Evolutionary conservation across 2,888 invertebrate species (phyloP).

Genomic region (Anarsia innoxiella): DNA sequence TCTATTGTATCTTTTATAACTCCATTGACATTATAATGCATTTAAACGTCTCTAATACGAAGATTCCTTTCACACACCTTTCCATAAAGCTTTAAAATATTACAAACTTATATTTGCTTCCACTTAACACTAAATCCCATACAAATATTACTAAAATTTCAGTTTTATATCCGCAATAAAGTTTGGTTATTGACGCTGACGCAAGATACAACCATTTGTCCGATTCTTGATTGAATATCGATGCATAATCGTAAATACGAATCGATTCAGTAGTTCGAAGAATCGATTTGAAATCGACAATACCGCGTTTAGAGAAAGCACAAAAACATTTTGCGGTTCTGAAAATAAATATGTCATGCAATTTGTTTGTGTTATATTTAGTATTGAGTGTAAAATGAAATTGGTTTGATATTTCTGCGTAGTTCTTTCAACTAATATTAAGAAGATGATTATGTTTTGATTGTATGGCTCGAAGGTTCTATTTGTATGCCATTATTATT

Average conservation of each 20-base stretch:
- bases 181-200: too few relatives aligned
- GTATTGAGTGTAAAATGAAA: too few relatives aligned
- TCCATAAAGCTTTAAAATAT: slow-evolving; percentile 30
- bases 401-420: too few relatives aligned
- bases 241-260: slow-evolving; percentile 60
- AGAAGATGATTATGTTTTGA: too few relatives aligned
- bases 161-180: too few relatives aligned
- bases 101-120: slow-evolving; percentile 17
- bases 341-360: too few relatives aligned
- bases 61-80: slow-evolving; percentile 38
- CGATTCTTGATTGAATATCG: slow-evolving; percentile 57
- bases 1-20: slow-evolving; percentile 32
- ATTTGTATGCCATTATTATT: too few relatives aligned
- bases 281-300: slow-evolving; percentile 16
- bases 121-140: neutral
- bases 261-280: slow-evolving; percentile 37
- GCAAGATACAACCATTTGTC: slow-evolving; percentile 50
- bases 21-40: slow-evolving; percentile 26
- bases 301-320: too few relatives aligned
- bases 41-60: slow-evolving; percentile 29
- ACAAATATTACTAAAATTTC: neutral
- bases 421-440: too few relatives aligned
- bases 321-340: too few relatives aligned
- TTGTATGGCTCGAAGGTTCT: too few relatives aligned
- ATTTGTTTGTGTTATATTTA: too few relatives aligned